Evolutionary conservation across 2,888 invertebrate genomes (phyloP).

Genomic region (Trachelus stipa): DNA sequence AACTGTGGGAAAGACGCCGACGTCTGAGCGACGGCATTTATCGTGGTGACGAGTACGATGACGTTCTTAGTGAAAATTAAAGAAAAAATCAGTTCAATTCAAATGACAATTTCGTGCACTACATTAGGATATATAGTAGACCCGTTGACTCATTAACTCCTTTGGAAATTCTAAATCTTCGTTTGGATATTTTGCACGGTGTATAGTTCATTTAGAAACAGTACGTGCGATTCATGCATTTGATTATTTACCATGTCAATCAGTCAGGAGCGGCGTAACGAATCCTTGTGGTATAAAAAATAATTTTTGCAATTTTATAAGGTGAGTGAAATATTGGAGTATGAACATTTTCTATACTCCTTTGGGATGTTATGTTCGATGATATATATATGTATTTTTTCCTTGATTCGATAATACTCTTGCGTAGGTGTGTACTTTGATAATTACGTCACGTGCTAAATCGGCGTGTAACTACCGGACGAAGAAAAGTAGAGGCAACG

Average conservation of each 20-base stretch:
- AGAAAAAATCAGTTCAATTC: background rate
- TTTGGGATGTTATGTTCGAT: background rate
- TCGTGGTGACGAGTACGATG: background rate
- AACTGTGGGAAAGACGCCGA: conserved; percentile 60
- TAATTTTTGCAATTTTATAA: background rate
- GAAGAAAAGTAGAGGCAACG: conserved; percentile 42
- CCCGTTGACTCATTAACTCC: background rate
- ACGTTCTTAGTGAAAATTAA: background rate
- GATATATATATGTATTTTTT: background rate
- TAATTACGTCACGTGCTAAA: conserved; percentile 30
- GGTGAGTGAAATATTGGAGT: background rate
- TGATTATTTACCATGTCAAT: background rate
- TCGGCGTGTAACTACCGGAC: conserved; percentile 17
- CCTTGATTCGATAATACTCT: background rate
- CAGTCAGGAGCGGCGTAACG: background rate
- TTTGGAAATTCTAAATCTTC: background rate
- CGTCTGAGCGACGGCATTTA: conserved; percentile 32
- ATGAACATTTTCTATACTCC: background rate
- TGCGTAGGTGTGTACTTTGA: background rate
- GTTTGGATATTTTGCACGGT: background rate
- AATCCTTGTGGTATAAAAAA: background rate
- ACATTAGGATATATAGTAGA: background rate
- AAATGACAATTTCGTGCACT: background rate
- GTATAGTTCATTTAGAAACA: background rate
- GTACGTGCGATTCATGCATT: background rate